phyloP scores from a whole-genome alignment of 1,140 invertebrate species.

The Stenopsyche tienmushanensis region DNA sequence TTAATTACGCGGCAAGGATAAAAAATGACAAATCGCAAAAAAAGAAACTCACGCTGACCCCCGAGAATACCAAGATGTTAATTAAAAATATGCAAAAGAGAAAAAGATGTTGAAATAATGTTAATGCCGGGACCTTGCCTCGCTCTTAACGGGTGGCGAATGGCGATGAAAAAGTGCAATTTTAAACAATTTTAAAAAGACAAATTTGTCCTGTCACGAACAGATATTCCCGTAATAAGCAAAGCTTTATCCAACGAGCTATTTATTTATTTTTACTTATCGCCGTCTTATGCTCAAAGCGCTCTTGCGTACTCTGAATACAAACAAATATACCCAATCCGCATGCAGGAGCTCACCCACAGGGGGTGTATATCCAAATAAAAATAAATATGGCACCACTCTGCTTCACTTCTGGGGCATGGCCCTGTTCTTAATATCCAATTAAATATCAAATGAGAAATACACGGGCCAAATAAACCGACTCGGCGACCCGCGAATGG shows the following conservation, averaged over 20 bases:
- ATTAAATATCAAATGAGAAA: too few relatives aligned
- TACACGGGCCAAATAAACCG: too few relatives aligned
- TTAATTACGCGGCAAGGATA: not conserved
- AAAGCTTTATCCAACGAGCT: not conserved
- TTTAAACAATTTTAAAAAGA: constrained; percentile 15
- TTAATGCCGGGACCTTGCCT: not conserved
- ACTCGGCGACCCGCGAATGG: too few relatives aligned
- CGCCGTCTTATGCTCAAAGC: not conserved
- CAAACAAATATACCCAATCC: too few relatives aligned
- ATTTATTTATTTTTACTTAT: constrained; percentile 19
- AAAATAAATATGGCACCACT: too few relatives aligned
- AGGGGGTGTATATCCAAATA: too few relatives aligned
- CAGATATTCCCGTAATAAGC: not conserved
- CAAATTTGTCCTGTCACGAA: constrained; percentile 18
- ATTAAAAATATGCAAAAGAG: not conserved
- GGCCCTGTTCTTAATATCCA: too few relatives aligned
- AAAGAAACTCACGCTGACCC: not conserved
- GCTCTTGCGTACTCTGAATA: too few relatives aligned
- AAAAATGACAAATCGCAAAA: not conserved
- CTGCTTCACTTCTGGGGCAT: too few relatives aligned
- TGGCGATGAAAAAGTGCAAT: constrained; percentile 13
- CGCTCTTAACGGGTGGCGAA: not conserved
- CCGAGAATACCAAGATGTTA: not conserved
- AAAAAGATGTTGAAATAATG: not conserved
- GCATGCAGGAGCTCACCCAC: too few relatives aligned